phyloP scores from a whole-genome alignment of 2,888 invertebrate species.

The Pomacea canaliculata region DNA sequence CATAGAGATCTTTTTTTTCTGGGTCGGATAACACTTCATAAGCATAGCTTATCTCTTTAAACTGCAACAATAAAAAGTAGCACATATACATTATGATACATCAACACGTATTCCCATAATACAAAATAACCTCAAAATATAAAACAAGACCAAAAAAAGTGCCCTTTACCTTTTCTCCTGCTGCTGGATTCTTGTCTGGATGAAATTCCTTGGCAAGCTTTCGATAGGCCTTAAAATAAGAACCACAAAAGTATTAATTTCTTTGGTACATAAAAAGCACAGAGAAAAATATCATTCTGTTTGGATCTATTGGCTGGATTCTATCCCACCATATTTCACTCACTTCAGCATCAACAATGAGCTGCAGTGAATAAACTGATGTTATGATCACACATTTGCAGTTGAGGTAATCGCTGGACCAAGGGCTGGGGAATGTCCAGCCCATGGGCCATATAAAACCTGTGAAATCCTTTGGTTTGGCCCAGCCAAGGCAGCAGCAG shows the following conservation, averaged over 20 bases:
- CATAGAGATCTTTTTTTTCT: constrained; percentile 87
- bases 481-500: too few relatives aligned
- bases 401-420: too few relatives aligned
- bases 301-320: too few relatives aligned
- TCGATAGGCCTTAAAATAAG: constrained; percentile 82
- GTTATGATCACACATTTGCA: too few relatives aligned
- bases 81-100: background rate
- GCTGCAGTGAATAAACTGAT: too few relatives aligned
- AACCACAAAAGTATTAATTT: constrained; percentile 24
- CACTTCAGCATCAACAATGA: too few relatives aligned
- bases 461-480: too few relatives aligned
- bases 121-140: background rate
- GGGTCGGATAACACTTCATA: constrained; percentile 93
- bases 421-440: too few relatives aligned
- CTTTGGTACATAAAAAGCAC: too few relatives aligned
- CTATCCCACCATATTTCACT: too few relatives aligned
- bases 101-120: background rate
- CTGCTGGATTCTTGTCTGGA: constrained; percentile 89
- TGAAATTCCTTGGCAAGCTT: constrained; percentile 94
- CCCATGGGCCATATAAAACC: too few relatives aligned
- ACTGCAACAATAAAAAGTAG: constrained; percentile 69
- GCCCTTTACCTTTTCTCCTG: constrained; percentile 80
- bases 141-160: background rate
- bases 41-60: constrained; percentile 95
- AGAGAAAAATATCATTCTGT: too few relatives aligned